A percentile compares a stretch with the other conserved stretches of the same genome.
phyloP scores from a whole-genome alignment of 2,113 vertebrate species.

The Calyptommatus sinebrachiatus region DNA sequence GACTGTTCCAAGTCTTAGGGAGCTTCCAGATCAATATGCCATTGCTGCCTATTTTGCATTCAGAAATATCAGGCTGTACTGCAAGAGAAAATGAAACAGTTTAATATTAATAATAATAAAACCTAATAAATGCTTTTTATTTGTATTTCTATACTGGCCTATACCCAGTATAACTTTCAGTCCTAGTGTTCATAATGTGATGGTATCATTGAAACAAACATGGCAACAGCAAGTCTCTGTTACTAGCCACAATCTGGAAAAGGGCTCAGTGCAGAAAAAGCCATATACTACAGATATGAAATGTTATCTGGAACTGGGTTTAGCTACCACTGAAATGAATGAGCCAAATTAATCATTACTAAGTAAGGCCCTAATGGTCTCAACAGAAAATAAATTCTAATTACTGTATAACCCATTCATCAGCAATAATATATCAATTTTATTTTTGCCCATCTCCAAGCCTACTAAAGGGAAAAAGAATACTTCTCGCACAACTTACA shows the following conservation, averaged over 20 bases:
- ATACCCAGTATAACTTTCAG: too few relatives aligned
- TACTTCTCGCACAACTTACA: neutral
- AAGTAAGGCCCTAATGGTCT: neutral
- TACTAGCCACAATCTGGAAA: too few relatives aligned
- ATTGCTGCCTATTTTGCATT: neutral
- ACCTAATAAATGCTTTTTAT: too few relatives aligned
- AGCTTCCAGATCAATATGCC: neutral
- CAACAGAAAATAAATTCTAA: neutral
- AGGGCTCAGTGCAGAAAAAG: too few relatives aligned
- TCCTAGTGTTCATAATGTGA: too few relatives aligned
- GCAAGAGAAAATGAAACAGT: neutral
- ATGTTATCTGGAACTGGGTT: neutral
- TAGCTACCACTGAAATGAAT: neutral
- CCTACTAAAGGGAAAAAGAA: neutral
- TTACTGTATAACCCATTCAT: too few relatives aligned
- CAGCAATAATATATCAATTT: neutral
- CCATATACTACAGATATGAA: neutral
- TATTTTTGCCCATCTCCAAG: neutral
- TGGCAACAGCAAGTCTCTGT: too few relatives aligned
- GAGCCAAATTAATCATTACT: neutral
- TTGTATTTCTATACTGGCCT: too few relatives aligned
- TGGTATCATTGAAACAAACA: too few relatives aligned
- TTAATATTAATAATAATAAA: too few relatives aligned
- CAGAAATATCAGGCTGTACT: slow-evolving; percentile 20
- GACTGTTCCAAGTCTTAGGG: slow-evolving; percentile 12